Evolutionary conservation across 2,888 invertebrate species (phyloP).

Genomic region (Drosophila longiperda): DNA sequence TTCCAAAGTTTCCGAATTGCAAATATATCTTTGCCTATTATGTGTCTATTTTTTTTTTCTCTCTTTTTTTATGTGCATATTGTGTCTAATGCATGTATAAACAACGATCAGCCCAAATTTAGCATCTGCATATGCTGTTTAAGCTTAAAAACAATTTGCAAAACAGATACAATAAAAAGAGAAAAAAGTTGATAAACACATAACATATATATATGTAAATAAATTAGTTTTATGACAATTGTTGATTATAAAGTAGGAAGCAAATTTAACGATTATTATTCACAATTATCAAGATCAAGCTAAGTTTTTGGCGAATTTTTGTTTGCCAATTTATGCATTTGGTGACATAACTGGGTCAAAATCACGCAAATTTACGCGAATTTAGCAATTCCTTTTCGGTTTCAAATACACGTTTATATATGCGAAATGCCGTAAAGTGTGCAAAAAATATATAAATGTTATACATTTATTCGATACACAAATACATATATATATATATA

Average conservation of each 20-base stretch:
- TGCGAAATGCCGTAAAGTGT: slow-evolving; percentile 18
- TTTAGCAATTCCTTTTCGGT: slow-evolving; percentile 51
- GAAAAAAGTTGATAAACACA: neutral
- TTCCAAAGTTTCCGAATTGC: slow-evolving; percentile 6
- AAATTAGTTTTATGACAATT: slow-evolving; percentile 1
- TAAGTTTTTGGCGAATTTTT: slow-evolving; percentile 34
- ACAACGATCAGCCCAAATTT: slow-evolving; percentile 2
- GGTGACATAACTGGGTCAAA: slow-evolving; percentile 61
- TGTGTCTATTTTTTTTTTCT: neutral
- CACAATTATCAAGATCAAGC: slow-evolving; percentile 20
- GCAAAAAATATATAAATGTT: slow-evolving; percentile 7
- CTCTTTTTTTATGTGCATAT: slow-evolving; percentile 3
- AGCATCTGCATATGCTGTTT: slow-evolving; percentile 11
- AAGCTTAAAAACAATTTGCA: neutral
- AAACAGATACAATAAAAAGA: neutral
- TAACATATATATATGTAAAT: neutral
- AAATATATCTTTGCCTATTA: slow-evolving; percentile 3
- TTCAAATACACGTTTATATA: slow-evolving; percentile 31
- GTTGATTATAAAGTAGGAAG: slow-evolving; percentile 4
- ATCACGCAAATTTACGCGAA: slow-evolving; percentile 56
- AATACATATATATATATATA: slow-evolving; percentile 17
- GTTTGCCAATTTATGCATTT: slow-evolving; percentile 36
- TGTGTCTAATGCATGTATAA: slow-evolving; percentile 9
- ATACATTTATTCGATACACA: slow-evolving; percentile 14
- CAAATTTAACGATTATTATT: slow-evolving; percentile 17